These are phyloP conservation scores for Glareola pratincola DNA, from an alignment of 2,113 vertebrate genomes.

Conservation along the genomic window DNA sequence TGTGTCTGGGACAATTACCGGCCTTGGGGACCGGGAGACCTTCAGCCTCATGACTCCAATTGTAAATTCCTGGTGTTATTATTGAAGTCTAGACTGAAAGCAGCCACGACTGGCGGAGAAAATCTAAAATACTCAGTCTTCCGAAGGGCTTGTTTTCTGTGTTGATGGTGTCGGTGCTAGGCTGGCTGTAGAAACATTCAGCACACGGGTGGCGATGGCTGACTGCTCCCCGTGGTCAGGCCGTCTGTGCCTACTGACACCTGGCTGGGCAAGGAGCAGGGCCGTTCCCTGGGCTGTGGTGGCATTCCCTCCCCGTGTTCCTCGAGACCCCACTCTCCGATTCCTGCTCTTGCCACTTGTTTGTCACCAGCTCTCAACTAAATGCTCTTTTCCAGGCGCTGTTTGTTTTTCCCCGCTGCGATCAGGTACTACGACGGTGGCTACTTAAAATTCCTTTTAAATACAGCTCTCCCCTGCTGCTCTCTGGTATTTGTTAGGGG, in stretches of 20 bases:
- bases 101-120: not conserved
- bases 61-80: not conserved
- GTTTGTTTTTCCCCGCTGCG: not conserved
- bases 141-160: not conserved
- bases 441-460: constrained; percentile 55
- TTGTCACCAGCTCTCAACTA: not conserved
- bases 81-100: not conserved
- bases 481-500: constrained; percentile 53
- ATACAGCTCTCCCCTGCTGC: constrained; percentile 47
- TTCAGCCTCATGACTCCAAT: not conserved
- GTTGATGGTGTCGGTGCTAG: not conserved
- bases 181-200: not conserved
- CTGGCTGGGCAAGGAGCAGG: not conserved
- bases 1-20: not conserved
- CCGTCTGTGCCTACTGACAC: not conserved
- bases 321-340: rapidly evolving
- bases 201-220: rapidly evolving
- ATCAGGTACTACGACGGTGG: not conserved
- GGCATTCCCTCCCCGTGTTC: not conserved
- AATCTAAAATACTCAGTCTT: not conserved
- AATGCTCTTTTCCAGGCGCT: not conserved
- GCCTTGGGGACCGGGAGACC: not conserved
- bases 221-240: not conserved
- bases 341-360: not conserved
- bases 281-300: not conserved